A percentile compares a stretch with the other conserved stretches of the same genome.
These are phyloP conservation scores for Papilio glaucus DNA, from an alignment of 1,140 invertebrate species.

Conservation along the genomic window DNA sequence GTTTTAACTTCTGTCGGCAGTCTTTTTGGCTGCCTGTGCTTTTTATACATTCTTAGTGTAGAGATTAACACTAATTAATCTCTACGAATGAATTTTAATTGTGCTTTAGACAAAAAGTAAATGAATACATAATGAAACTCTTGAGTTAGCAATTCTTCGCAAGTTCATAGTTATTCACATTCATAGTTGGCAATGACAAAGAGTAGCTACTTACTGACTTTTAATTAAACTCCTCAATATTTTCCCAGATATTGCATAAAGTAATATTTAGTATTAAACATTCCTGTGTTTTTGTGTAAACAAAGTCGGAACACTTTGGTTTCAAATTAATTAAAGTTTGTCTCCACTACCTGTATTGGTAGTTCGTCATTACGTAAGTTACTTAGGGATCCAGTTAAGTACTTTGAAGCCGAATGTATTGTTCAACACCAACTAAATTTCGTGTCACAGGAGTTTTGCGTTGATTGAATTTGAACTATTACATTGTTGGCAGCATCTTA, in stretches of 20 bases:
- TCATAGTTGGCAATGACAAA: background rate
- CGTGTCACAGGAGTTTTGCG: slow-evolving; percentile 47
- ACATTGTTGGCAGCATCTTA: slow-evolving; percentile 2
- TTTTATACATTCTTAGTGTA: too few species aligned
- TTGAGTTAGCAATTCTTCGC: slow-evolving; percentile 9
- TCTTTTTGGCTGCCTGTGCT: too few species aligned
- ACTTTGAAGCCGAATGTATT: slow-evolving; percentile 59
- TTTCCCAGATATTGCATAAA: slow-evolving; percentile 3
- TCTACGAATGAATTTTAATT: background rate
- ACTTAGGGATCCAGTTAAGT: slow-evolving; percentile 56
- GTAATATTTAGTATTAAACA: background rate
- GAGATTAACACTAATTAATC: too few species aligned
- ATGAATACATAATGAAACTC: background rate
- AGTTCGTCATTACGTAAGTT: slow-evolving; percentile 59
- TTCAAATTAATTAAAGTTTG: slow-evolving; percentile 65
- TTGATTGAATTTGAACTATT: slow-evolving; percentile 56
- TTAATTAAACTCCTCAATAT: slow-evolving; percentile 17
- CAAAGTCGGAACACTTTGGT: slow-evolving; percentile 37
- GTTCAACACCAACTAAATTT: slow-evolving; percentile 58
- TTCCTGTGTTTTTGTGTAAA: slow-evolving; percentile 29
- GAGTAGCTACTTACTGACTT: background rate
- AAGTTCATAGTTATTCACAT: too few species aligned
- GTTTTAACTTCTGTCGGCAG: too few species aligned
- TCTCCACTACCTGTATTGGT: slow-evolving; percentile 46
- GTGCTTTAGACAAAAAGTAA: background rate